These are phyloP conservation scores for Xenopus petersii DNA, from an alignment of 2,797 vertebrate species.

Conservation along the genomic window DNA sequence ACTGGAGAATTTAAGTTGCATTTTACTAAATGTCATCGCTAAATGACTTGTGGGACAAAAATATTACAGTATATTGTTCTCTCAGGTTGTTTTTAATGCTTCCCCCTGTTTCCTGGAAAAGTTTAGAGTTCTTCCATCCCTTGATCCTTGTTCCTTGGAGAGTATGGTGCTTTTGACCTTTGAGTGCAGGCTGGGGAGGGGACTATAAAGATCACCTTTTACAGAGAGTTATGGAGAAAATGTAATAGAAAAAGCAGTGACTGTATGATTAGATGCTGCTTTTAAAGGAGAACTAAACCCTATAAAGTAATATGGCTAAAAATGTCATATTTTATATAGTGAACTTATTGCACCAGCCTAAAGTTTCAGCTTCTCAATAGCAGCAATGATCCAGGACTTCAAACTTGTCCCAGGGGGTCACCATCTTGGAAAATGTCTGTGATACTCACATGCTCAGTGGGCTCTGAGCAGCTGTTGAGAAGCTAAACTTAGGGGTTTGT, in stretches of 20 bases:
- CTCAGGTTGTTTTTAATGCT: constrained; percentile 47
- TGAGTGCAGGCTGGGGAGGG: constrained; percentile 14
- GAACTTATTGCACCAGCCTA: too few relatives aligned
- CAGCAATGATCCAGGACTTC: too few relatives aligned
- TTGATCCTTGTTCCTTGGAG: constrained; percentile 43
- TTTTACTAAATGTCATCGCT: constrained; percentile 59
- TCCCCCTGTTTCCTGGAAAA: constrained; percentile 37
- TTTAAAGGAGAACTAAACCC: not conserved
- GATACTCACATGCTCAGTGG: too few relatives aligned
- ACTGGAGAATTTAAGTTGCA: constrained; percentile 47
- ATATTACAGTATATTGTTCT: constrained; percentile 37
- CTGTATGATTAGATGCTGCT: constrained; percentile 36
- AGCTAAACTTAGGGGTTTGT: too few relatives aligned
- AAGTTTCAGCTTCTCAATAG: too few relatives aligned
- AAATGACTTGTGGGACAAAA: constrained; percentile 48
- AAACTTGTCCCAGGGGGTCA: too few relatives aligned
- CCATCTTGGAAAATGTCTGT: too few relatives aligned
- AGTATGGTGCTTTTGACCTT: constrained; percentile 9
- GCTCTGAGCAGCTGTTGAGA: too few relatives aligned
- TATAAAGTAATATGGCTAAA: too few relatives aligned
- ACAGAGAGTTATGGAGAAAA: constrained; percentile 11
- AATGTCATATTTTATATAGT: too few relatives aligned
- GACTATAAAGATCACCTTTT: constrained; percentile 40
- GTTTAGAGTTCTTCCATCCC: constrained; percentile 42
- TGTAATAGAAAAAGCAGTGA: not conserved